Percentiles rank a stretch among this genome's conserved stretches.
Evolutionary conservation across 1,140 invertebrate species (phyloP).

Genomic region (Epicauta chinensis): DNA sequence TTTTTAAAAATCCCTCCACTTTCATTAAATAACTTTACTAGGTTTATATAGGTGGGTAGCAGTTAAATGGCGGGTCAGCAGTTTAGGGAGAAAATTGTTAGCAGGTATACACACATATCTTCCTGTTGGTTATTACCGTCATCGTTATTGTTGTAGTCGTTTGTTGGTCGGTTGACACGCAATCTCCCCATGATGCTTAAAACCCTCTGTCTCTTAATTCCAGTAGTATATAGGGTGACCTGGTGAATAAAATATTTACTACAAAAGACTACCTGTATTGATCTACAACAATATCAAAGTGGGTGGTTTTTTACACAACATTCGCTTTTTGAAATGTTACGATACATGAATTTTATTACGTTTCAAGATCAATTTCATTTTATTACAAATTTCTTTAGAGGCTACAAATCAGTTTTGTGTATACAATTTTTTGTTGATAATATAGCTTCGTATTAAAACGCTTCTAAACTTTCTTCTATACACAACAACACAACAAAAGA

Average conservation of each 20-base stretch:
- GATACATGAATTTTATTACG: conserved; percentile 3
- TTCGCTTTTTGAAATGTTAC: not conserved
- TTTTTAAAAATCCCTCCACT: too few relatives aligned
- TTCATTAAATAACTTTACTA: too few relatives aligned
- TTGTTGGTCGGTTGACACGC: conserved; percentile 6
- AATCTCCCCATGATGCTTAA: conserved; percentile 13
- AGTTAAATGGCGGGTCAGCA: too few relatives aligned
- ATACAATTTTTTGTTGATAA: conserved; percentile 4
- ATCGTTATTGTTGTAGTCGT: too few relatives aligned
- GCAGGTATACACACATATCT: conserved; percentile 16
- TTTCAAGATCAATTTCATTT: conserved; percentile 2
- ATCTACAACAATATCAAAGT: not conserved
- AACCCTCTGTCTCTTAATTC: conserved; percentile 8
- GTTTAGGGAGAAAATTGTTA: conserved; percentile 9
- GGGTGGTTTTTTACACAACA: not conserved
- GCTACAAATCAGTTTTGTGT: not conserved
- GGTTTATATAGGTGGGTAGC: too few relatives aligned
- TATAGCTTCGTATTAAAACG: not conserved
- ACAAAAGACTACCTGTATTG: conserved; percentile 5
- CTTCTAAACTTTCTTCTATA: conserved; percentile 2
- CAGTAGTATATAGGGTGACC: not conserved
- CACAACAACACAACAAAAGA: conserved; percentile 4
- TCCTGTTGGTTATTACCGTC: not conserved
- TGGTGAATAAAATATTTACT: conserved; percentile 8
- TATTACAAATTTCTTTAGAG: conserved; percentile 1